Evolutionary conservation across 2,888 invertebrate genomes (phyloP).

Genomic region (Synergus japonicus): DNA sequence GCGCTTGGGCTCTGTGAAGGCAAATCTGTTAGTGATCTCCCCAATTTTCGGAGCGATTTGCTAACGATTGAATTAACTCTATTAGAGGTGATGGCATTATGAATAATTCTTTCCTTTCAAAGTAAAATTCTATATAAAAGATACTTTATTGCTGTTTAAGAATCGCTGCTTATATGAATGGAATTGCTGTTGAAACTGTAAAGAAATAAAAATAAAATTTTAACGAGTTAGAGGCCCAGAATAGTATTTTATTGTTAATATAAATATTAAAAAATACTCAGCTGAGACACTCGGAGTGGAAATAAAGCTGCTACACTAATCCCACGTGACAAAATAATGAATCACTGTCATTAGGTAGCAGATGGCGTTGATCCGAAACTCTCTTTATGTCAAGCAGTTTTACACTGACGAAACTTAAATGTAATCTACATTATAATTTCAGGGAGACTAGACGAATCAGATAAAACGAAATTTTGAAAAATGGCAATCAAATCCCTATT

Average conservation of each 20-base stretch:
- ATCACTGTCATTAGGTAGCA: constrained; percentile 23
- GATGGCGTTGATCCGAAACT: constrained; percentile 15
- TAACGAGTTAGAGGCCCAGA: too few species aligned
- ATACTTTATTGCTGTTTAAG: not conserved
- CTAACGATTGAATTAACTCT: constrained; percentile 33
- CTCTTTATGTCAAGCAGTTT: not conserved
- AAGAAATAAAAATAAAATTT: too few species aligned
- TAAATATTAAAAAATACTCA: not conserved
- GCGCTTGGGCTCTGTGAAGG: constrained; percentile 49
- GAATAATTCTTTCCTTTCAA: not conserved
- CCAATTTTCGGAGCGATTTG: constrained; percentile 19
- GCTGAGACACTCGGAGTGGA: not conserved
- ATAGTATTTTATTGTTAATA: not conserved
- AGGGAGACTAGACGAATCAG: not conserved
- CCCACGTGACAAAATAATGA: constrained; percentile 27
- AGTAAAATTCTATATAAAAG: not conserved
- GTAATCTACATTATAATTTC: not conserved
- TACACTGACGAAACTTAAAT: not conserved
- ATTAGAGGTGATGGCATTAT: constrained; percentile 19
- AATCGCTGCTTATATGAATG: not conserved
- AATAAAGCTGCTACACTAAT: constrained; percentile 19
- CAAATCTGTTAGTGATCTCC: constrained; percentile 24
- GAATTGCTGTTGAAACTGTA: not conserved
- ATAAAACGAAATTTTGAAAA: not conserved
- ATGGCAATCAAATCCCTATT: constrained; percentile 13